Conservation (phyloP, 1,140 invertebrate species). For the Procambarus virginalis region DNA sequence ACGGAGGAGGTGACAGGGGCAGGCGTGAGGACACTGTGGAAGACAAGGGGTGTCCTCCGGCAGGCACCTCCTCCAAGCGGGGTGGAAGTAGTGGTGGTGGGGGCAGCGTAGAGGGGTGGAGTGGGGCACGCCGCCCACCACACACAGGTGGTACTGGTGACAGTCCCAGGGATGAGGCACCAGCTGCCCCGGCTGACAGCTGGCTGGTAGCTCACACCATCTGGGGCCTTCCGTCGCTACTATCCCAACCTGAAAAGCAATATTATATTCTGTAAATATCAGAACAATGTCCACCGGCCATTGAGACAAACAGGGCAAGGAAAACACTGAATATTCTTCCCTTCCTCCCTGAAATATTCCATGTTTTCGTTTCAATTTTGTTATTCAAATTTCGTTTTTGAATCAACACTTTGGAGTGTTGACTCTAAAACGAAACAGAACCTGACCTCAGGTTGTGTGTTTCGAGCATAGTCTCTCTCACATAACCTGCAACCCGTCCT, state of each 20-base stretch:
- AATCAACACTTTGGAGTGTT: too few species aligned
- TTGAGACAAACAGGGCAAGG: too few species aligned
- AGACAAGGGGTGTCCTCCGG: background rate
- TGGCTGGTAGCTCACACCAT: background rate
- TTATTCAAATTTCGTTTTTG: too few species aligned
- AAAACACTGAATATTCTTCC: too few species aligned
- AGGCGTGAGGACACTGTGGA: background rate
- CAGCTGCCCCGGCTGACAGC: background rate
- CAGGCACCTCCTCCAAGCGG: background rate
- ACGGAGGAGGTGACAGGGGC: background rate
- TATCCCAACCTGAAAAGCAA: background rate
- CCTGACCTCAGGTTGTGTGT: too few species aligned
- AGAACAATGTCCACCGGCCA: too few species aligned
- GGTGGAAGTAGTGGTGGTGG: background rate
- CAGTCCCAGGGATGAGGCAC: background rate
- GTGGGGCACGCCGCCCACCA: background rate
- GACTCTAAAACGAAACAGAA: too few species aligned
- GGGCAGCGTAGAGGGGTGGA: background rate
- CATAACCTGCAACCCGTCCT: too few species aligned
- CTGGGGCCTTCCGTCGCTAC: background rate
- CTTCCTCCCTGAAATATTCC: too few species aligned
- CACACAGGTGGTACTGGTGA: background rate
- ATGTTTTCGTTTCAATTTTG: too few species aligned
- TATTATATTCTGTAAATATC: too few species aligned
- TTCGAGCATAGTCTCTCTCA: too few species aligned